Base-by-base conservation (phyloP, 2,888 invertebrate genomes). In the Candidula unifasciata region DNA sequence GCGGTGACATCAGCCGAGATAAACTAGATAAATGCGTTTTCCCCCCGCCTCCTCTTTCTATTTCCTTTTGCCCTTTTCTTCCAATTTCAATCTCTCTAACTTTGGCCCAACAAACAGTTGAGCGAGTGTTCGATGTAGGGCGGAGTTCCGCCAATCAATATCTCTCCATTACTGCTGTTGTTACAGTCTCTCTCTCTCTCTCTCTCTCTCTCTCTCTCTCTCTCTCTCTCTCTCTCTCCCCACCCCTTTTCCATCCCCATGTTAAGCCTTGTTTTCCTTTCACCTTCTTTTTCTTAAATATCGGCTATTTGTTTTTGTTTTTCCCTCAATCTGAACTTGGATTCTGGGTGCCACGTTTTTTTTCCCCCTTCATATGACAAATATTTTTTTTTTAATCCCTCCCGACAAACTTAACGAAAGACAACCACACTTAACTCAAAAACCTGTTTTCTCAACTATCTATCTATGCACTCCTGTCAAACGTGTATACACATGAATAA, bases 1-100 rank as follows among this genome's bases (percentile, higher is more conserved):
- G 68, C 68, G 68, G 27, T 80, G 80, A 80, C 80, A 80, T 80
- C 80, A 80, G 80, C 80, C 33, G 37, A 66, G 80, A 80, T 80
- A 78, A 80, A 69, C 69, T 57, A 82, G 73, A 64, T 73, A 82
- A 73, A 82, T 82, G 82, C 10, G 74, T 37, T 52, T 37, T 10
- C 33, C 33, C 30, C 27, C 30, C 27, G 16, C 21, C 27, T 54
- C n/a, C 27, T 57, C 71, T 37, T 24, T 30, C 27, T 57, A 33
- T 71, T 16, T 35, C n/a, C 16, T 30, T 71, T 30, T 27, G 27
- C 3, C 54, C 71, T 27, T 37, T 68, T 60, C n/a, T 35, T 21
- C 18, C 60, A 71, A 64, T 73, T 54, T 81, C 33, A 30, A 54
- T 35, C 52, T 52, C 13, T 81, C 21, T 52, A 54, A n/a, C 71